Percentiles rank a stretch among this genome's conserved stretches.
phyloP scores from a whole-genome alignment of 2,113 vertebrate genomes.

The Reinhardtius hippoglossoides region DNA sequence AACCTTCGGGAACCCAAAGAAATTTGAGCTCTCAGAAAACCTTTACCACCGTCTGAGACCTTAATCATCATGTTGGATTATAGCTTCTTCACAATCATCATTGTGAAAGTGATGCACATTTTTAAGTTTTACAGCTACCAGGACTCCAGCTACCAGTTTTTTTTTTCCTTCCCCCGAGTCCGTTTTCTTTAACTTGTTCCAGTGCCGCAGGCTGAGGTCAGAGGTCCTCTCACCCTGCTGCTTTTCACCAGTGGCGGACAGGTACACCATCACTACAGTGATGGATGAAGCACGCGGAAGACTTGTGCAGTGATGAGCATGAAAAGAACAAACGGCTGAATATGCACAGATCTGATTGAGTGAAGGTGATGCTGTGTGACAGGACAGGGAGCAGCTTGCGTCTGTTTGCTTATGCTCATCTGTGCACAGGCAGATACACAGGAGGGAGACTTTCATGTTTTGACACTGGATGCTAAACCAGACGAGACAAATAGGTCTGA shows the following conservation, averaged over 20 bases:
- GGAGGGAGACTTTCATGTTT: neutral
- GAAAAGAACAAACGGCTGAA: conserved; percentile 10
- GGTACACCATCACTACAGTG: neutral
- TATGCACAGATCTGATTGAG: neutral
- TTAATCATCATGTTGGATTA: no score
- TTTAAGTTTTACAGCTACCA: no score
- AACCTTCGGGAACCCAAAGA: no score
- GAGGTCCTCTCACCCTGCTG: neutral
- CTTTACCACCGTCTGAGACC: no score
- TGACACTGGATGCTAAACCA: neutral
- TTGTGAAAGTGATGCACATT: no score
- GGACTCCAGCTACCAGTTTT: no score
- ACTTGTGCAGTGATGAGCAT: conserved; percentile 8
- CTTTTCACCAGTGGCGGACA: neutral
- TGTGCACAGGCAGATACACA: neutral
- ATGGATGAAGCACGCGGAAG: conserved; percentile 1
- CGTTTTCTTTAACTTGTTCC: neutral
- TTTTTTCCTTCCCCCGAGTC: no score
- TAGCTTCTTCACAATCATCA: no score
- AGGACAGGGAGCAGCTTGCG: neutral
- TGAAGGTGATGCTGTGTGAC: no score
- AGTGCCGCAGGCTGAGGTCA: neutral
- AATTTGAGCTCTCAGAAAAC: no score
- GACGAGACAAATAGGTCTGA: no score
- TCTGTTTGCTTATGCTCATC: conserved; percentile 21